phyloP scores from a whole-genome alignment of 2,888 invertebrate species.

The Mythimna impura region DNA sequence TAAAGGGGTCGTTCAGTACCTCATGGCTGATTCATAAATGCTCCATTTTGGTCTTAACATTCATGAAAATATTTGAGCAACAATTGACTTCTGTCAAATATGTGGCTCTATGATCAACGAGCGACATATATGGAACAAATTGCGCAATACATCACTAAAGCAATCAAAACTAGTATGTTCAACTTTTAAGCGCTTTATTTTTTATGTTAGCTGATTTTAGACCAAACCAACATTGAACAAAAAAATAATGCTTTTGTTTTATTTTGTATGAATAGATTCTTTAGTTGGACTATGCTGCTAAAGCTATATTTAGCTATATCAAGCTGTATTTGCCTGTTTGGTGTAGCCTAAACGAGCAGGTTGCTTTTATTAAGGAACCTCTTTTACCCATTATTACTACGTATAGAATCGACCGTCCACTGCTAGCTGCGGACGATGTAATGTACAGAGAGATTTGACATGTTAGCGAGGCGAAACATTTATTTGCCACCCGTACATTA shows the following conservation, averaged over 20 bases:
- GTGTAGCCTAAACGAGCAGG: too few relatives aligned
- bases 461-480: neutral
- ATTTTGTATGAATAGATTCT: neutral
- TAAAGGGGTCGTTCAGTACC: neutral
- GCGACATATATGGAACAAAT: conserved; percentile 12
- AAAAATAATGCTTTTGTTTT: neutral
- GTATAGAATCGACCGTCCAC: neutral
- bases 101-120: conserved; percentile 7
- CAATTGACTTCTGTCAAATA: conserved; percentile 9
- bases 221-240: neutral
- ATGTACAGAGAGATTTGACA: neutral
- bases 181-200: neutral
- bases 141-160: conserved; percentile 25
- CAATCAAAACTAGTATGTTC: conserved; percentile 15
- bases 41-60: neutral
- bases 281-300: too few relatives aligned
- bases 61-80: conserved; percentile 16
- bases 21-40: conserved; percentile 8
- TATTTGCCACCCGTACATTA: neutral
- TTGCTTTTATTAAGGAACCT: too few relatives aligned
- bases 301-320: too few relatives aligned
- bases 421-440: neutral
- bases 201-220: neutral
- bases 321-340: too few relatives aligned
- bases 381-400: too few relatives aligned